Evolutionary conservation across 2,888 invertebrate species (phyloP).

Genomic region (Apamea monoglypha): DNA sequence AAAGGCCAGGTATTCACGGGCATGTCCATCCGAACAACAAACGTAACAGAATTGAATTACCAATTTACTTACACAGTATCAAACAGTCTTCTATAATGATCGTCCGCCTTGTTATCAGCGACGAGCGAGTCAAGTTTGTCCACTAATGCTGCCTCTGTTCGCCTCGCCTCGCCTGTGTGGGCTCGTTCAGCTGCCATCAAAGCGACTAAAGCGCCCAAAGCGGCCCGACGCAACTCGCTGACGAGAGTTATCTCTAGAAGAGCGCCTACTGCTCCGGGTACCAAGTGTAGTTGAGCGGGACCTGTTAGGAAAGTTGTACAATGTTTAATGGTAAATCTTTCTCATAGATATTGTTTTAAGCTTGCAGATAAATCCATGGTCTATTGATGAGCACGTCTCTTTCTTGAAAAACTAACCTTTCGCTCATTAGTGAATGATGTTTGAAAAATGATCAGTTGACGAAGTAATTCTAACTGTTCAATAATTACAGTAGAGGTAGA

Average conservation of each 20-base stretch:
- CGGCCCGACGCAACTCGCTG: slow-evolving; percentile 96
- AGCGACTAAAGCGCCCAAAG: slow-evolving; percentile 97
- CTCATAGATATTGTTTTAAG: background rate
- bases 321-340: background rate
- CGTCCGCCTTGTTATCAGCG: slow-evolving; percentile 98
- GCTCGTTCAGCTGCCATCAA: slow-evolving; percentile 98
- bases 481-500: too few relatives aligned
- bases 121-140: slow-evolving; percentile 98
- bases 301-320: slow-evolving; percentile 82
- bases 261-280: slow-evolving; percentile 98
- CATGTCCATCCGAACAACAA: background rate
- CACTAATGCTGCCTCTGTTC: slow-evolving; percentile 98
- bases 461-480: too few relatives aligned
- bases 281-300: slow-evolving; percentile 96
- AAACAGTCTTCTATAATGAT: slow-evolving; percentile 97
- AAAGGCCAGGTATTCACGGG: background rate
- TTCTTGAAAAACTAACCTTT: too few relatives aligned
- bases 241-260: slow-evolving; percentile 98
- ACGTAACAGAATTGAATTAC: background rate
- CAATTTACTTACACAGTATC: slow-evolving; percentile 96
- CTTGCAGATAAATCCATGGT: background rate
- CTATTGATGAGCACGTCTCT: too few relatives aligned
- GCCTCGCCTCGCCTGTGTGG: slow-evolving; percentile 95
- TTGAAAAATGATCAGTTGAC: too few relatives aligned
- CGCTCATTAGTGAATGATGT: background rate